These are phyloP conservation scores for Agrotis ipsilon DNA, from an alignment of 2,888 invertebrate species.

Conservation along the genomic window DNA sequence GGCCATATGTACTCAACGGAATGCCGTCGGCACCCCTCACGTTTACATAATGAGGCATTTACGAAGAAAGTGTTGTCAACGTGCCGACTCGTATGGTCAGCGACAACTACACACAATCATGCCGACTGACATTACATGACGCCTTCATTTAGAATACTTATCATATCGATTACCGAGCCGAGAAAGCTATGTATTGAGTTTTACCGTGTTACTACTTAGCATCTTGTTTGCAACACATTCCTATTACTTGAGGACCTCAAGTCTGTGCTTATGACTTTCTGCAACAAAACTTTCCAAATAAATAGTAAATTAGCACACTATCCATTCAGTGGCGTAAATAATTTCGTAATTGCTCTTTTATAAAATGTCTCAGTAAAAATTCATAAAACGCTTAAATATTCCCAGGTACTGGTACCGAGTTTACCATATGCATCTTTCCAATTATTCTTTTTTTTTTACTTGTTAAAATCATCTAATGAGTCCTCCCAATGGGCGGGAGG, in stretches of 20 bases:
- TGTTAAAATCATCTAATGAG: too few species aligned
- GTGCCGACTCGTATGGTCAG: conserved; percentile 30
- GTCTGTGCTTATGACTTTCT: not conserved
- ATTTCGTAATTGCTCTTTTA: too few species aligned
- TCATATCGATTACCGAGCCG: conserved; percentile 6
- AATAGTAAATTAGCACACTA: not conserved
- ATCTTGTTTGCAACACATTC: not conserved
- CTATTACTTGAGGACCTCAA: not conserved
- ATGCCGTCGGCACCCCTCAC: conserved; percentile 36
- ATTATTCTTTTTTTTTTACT: too few species aligned
- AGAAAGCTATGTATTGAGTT: not conserved
- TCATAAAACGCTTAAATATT: too few species aligned
- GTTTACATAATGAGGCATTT: conserved; percentile 60
- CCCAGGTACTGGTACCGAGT: too few species aligned
- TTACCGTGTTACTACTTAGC: conserved; percentile 1
- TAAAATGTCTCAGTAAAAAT: too few species aligned
- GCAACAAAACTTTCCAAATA: not conserved
- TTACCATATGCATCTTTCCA: too few species aligned
- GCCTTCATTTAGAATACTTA: conserved; percentile 33
- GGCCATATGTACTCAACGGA: conserved; percentile 31
- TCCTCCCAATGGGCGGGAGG: too few species aligned
- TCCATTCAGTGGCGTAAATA: too few species aligned
- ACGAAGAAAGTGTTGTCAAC: conserved; percentile 60
- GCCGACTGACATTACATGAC: conserved; percentile 34
- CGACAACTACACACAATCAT: conserved; percentile 19